A percentile compares a stretch with the other conserved stretches of the same genome.
Evolutionary conservation across 2,113 vertebrate species (phyloP).

Genomic region (Cebus imitator): DNA sequence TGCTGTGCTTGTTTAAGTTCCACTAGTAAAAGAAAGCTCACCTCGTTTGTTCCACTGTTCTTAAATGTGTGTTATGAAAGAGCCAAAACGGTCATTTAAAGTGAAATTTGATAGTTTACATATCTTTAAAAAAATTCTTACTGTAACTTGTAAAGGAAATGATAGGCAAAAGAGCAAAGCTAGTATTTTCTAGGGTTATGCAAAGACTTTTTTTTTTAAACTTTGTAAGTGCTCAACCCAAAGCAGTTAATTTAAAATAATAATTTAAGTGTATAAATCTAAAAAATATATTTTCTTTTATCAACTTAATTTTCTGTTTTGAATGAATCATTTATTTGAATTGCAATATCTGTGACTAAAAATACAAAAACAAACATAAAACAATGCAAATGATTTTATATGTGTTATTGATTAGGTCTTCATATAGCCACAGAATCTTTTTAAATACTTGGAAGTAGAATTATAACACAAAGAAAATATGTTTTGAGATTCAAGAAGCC

Average conservation of each 20-base stretch:
- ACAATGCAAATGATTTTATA: not conserved
- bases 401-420: not conserved
- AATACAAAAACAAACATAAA: not conserved
- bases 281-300: not conserved
- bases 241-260: not conserved
- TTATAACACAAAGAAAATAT: not conserved
- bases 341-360: not conserved
- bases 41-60: not conserved
- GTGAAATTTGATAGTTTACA: constrained; percentile 19
- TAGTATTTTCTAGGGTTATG: not conserved
- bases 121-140: constrained; percentile 1
- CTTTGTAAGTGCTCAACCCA: not conserved
- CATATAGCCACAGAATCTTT: not conserved
- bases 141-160: not conserved
- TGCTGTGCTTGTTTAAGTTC: constrained; percentile 28
- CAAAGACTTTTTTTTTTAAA: not conserved
- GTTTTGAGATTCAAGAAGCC: not conserved
- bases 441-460: not conserved
- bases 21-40: not conserved
- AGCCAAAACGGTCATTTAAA: constrained; percentile 46
- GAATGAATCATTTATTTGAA: not conserved
- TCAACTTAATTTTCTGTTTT: not conserved
- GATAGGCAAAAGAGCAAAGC: not conserved
- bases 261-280: not conserved
- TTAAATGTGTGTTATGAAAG: not conserved